phyloP scores from a whole-genome alignment of 2,113 vertebrate species.

The Excalfactoria chinensis region DNA sequence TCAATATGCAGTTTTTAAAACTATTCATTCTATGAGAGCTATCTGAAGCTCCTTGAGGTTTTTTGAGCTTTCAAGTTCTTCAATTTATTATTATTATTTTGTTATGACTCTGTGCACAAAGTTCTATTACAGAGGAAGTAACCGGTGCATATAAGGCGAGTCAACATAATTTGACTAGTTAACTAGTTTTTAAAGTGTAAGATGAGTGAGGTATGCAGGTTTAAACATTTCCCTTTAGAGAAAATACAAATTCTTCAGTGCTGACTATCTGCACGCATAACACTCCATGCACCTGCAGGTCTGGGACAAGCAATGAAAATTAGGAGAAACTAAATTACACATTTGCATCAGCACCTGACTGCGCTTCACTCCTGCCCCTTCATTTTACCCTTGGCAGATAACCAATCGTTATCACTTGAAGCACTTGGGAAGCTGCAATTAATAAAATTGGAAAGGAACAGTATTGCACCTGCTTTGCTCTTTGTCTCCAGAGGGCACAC shows the following conservation, averaged over 20 bases:
- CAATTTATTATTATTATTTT: not conserved
- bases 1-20: not conserved
- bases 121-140: not conserved
- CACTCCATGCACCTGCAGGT: not conserved
- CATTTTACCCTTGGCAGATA: not conserved
- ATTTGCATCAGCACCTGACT: not conserved
- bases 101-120: not conserved
- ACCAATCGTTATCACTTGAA: not conserved
- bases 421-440: not conserved
- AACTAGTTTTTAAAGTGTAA: not conserved
- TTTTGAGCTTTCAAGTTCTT: not conserved
- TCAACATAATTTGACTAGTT: not conserved
- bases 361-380: not conserved
- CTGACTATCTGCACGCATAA: not conserved
- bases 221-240: not conserved
- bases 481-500: not conserved
- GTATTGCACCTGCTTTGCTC: not conserved
- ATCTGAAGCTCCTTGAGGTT: not conserved
- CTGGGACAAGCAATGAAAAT: not conserved
- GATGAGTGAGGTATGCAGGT: not conserved
- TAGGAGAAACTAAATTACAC: not conserved
- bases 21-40: not conserved
- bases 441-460: not conserved
- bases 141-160: not conserved
- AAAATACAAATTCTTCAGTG: not conserved